Percentiles rank a stretch among this genome's conserved stretches.
Conservation (phyloP, 2,888 invertebrate genomes). For the Eupithecia tripunctaria region DNA sequence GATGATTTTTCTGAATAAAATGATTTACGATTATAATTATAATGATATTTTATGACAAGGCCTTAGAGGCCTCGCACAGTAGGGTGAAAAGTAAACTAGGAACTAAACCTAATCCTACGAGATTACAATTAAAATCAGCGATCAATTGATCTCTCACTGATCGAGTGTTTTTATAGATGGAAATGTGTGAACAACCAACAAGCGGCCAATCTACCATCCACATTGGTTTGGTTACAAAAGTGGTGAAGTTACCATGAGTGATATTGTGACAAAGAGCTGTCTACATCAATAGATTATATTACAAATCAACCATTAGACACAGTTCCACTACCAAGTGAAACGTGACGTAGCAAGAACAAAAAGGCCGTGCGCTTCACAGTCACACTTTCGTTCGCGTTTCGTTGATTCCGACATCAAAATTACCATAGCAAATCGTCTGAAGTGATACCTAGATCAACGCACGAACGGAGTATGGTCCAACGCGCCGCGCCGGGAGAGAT, state of each 20-base stretch:
- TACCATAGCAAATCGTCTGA: conserved; percentile 31
- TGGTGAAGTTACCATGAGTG: not conserved
- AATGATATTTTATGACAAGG: no score
- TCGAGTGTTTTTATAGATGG: no score
- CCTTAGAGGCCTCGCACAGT: no score
- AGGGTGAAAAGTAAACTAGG: no score
- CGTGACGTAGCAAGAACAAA: conserved; percentile 51
- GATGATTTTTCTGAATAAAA: no score
- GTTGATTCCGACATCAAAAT: conserved; percentile 36
- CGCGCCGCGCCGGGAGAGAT: no score
- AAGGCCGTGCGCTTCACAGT: conserved; percentile 54
- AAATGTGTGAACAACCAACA: not conserved
- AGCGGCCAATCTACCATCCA: not conserved
- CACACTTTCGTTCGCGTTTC: conserved; percentile 56
- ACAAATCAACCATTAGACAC: conserved; percentile 58
- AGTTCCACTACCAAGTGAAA: conserved; percentile 58
- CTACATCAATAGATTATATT: conserved; percentile 31
- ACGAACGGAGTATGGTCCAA: conserved; percentile 10
- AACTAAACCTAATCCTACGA: no score
- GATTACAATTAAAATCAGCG: no score
- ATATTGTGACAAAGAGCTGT: not conserved
- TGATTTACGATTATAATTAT: no score
- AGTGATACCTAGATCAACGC: conserved; percentile 11
- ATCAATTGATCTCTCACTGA: no score
- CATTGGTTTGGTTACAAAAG: not conserved